Evolutionary conservation across 2,113 vertebrate species (phyloP), one percentile per base, ranked within the genome.

Genomic region (Bucco capensis): DNA sequence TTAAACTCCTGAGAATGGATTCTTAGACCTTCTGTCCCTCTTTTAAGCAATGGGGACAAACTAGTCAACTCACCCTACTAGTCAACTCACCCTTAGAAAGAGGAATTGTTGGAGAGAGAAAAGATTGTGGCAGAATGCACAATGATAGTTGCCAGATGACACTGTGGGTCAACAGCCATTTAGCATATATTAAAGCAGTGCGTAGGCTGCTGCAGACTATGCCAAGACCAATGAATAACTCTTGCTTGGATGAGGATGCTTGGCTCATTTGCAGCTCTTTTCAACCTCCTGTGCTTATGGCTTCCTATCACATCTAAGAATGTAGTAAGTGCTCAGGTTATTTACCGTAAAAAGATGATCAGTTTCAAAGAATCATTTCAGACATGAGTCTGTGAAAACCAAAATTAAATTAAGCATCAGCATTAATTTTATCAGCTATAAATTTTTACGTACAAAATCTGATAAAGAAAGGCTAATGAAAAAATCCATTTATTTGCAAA

Each of bases 191-290:
- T 92, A 93, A 93, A 93, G 70, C 73, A 76, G 79, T 57, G 87
- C 10, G 76, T 90, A 90, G 90, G 80, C 90, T 96, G 92, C 65
- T 72, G 73, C 70, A 94, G 46, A 69, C 69, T 86, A 71, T 88
- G 88, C 90, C 94, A 95, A 95, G 85, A 74, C 86, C 90, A 94
- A 82, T 93, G 94, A 95, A 95, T 94, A 95, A 93, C 88, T 92
- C 76, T 86, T 93, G 77, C 74, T 94, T 92, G 88, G 80, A 96
- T 90, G 69, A 94, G 58, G 50, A 71, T 69, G 73, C 57, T 35
- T 94, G 83, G 76, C 86, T 96, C 69, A 65, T 65, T 83, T 74
- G 79, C 83, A 96, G 88, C 35, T 73, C 78, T 89, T 94, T 79
- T 95, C 89, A 92, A 49, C 66, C 83, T 92, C 83, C 86, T 79